These are phyloP conservation scores for Pica pica DNA, from an alignment of 2,113 vertebrate species.

Conservation along the genomic window DNA sequence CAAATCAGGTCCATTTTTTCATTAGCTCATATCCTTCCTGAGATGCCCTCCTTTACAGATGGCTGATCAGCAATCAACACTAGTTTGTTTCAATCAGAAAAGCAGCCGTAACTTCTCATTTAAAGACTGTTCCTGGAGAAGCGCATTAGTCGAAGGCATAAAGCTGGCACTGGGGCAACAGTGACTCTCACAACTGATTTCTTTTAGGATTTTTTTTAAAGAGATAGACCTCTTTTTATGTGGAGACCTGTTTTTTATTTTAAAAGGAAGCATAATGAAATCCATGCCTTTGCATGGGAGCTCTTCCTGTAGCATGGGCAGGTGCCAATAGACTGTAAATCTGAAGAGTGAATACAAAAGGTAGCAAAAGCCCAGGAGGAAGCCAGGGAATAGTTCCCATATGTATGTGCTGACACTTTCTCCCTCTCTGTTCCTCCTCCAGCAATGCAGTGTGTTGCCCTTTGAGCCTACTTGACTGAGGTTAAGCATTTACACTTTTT, in stretches of 20 bases:
- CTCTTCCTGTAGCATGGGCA: neutral
- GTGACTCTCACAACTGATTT: constrained; percentile 42
- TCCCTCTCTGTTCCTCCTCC: neutral
- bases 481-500: constrained; percentile 45
- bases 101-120: constrained; percentile 82
- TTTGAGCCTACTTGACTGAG: constrained; percentile 11
- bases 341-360: constrained; percentile 40
- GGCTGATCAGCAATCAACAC: constrained; percentile 92
- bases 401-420: neutral
- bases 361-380: constrained; percentile 35
- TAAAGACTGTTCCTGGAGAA: constrained; percentile 73
- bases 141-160: constrained; percentile 55
- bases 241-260: neutral
- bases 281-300: neutral
- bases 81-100: constrained; percentile 90
- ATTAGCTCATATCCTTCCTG: constrained; percentile 85
- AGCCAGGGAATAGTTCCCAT: constrained; percentile 32
- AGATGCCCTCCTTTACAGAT: constrained; percentile 89
- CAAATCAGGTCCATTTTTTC: constrained; percentile 89
- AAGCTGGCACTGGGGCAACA: constrained; percentile 56
- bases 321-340: constrained; percentile 49
- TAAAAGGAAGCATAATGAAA: constrained; percentile 8
- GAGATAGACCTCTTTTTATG: constrained; percentile 34
- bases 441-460: neutral
- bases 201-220: constrained; percentile 52